phyloP scores from a whole-genome alignment of 2,888 invertebrate genomes.

The Acanthococcus lagerstroemiae region DNA sequence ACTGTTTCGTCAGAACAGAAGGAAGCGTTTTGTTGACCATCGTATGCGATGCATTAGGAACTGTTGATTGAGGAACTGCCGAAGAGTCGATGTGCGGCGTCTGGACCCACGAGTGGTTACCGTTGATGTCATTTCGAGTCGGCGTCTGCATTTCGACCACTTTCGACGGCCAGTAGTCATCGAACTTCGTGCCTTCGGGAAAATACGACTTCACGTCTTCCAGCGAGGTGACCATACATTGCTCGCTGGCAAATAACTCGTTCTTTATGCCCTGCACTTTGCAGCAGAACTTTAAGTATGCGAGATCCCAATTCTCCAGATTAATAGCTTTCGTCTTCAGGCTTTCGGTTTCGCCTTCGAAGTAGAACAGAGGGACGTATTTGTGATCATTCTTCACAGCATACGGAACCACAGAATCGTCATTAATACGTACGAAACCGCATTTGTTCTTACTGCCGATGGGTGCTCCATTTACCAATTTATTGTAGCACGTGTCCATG shows the following conservation, averaged over 20 bases:
- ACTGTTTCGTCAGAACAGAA: constrained; percentile 4
- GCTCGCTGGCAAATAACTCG: constrained; percentile 81
- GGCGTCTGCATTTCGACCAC: constrained; percentile 53
- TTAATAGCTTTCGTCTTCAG: constrained; percentile 76
- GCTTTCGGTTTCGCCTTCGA: constrained; percentile 85
- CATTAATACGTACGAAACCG: constrained; percentile 83
- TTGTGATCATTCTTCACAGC: constrained; percentile 72
- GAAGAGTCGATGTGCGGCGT: constrained; percentile 34
- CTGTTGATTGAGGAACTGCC: constrained; percentile 5
- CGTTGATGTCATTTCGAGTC: constrained; percentile 36
- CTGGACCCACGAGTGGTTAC: constrained; percentile 35
- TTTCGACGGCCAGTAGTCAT: constrained; percentile 88
- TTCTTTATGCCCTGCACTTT: constrained; percentile 87
- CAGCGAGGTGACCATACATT: constrained; percentile 80
- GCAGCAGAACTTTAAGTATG: constrained; percentile 87
- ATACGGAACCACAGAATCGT: constrained; percentile 87
- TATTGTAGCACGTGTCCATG: constrained; percentile 78
- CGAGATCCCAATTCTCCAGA: constrained; percentile 82
- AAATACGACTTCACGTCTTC: constrained; percentile 84
- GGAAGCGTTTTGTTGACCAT: constrained; percentile 31
- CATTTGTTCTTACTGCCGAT: constrained; percentile 54
- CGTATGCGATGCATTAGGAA: constrained; percentile 8
- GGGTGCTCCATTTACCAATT: constrained; percentile 56
- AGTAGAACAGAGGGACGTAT: constrained; percentile 84
- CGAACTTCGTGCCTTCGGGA: constrained; percentile 78